Evolutionary conservation across 2,888 invertebrate species (phyloP).

Genomic region (Salpingus planirostris): DNA sequence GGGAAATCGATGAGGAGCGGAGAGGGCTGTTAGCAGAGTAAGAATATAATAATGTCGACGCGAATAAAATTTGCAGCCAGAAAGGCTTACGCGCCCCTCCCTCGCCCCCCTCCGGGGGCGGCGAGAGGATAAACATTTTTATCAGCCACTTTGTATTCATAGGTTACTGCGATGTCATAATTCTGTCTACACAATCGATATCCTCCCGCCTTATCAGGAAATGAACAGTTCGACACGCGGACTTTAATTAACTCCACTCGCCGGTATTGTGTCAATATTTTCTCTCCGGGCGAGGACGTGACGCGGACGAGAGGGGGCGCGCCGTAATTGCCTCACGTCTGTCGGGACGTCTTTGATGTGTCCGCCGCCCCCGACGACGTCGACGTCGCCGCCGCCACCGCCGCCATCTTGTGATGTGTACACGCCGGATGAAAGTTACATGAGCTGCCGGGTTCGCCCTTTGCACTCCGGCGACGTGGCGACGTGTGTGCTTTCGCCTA

Average conservation of each 20-base stretch:
- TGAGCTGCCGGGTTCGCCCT: slow-evolving; percentile 35
- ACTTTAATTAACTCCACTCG: slow-evolving; percentile 27
- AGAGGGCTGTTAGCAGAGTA: slow-evolving; percentile 18
- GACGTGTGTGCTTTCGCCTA: background rate
- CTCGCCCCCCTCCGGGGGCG: slow-evolving; percentile 16
- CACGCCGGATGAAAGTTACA: slow-evolving; percentile 42
- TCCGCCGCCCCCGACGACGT: too few species aligned
- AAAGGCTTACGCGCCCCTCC: slow-evolving; percentile 30
- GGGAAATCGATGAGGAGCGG: slow-evolving; percentile 22
- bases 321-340: slow-evolving; percentile 38
- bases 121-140: slow-evolving; percentile 40
- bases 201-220: slow-evolving; percentile 35
- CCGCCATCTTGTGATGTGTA: slow-evolving; percentile 39
- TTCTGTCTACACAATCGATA: slow-evolving; percentile 39
- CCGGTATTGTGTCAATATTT: slow-evolving; percentile 25
- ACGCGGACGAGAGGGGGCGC: slow-evolving; percentile 13
- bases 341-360: slow-evolving; percentile 38
- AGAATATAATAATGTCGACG: slow-evolving; percentile 27
- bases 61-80: slow-evolving; percentile 33
- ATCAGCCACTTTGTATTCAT: slow-evolving; percentile 44
- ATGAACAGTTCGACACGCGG: slow-evolving; percentile 38
- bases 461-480: slow-evolving; percentile 24
- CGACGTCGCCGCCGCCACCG: too few species aligned
- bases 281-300: slow-evolving; percentile 6
- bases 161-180: slow-evolving; percentile 41